Percentiles rank a stretch among this genome's conserved stretches.
Conservation (phyloP, 2,113 vertebrate species). For the Eupsittula cactorum region DNA sequence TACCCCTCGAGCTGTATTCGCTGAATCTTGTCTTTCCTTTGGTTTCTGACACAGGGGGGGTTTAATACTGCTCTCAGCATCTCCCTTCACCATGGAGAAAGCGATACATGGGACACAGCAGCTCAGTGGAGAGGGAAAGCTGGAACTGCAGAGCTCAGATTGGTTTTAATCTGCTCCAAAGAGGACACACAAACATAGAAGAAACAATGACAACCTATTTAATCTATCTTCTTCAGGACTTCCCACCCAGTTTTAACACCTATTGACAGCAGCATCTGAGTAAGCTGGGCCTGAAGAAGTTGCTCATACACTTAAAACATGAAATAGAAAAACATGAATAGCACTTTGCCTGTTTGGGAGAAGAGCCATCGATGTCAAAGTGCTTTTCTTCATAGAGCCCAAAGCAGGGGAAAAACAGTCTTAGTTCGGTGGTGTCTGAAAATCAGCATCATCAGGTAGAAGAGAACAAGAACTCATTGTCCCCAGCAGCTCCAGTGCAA, state of each 20-base stretch:
- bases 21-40: background rate
- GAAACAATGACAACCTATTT: background rate
- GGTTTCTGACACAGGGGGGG: background rate
- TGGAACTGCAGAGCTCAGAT: background rate
- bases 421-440: background rate
- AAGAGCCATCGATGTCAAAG: background rate
- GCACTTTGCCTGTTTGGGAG: background rate
- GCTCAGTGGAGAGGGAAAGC: background rate
- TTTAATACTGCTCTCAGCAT: background rate
- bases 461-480: background rate
- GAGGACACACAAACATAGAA: background rate
- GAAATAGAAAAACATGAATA: accelerated
- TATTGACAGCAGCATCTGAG: background rate
- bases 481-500: background rate
- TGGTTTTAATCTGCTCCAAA: background rate
- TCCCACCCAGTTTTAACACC: background rate
- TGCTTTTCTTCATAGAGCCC: background rate
- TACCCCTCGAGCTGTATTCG: background rate
- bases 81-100: too few species aligned
- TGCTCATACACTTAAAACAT: background rate
- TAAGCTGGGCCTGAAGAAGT: background rate
- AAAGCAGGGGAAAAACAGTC: background rate
- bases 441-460: background rate
- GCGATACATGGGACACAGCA: background rate
- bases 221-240: background rate